phyloP scores from a whole-genome alignment of 2,113 vertebrate species.

The Patagioenas fasciata region DNA sequence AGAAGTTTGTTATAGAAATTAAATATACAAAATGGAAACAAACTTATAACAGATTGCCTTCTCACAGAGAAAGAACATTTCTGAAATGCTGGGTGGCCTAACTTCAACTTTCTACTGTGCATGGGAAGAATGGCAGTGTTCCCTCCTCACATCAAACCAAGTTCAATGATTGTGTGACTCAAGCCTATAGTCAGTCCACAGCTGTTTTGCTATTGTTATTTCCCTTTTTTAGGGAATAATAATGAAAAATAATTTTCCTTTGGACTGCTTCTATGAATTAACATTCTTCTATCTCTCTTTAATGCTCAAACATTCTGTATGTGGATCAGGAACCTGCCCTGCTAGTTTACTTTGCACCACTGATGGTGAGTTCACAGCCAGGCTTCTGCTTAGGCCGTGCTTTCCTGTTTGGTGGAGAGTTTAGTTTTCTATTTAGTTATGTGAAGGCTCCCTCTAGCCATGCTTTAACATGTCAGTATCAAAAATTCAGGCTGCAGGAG shows the following conservation, averaged over 20 bases:
- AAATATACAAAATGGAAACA: background rate
- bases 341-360: accelerated
- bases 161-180: background rate
- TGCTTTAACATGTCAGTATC: background rate
- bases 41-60: background rate
- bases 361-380: background rate
- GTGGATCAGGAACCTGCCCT: background rate
- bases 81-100: background rate
- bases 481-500: background rate
- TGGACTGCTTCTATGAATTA: background rate
- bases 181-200: background rate
- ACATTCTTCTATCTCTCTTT: accelerated
- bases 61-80: background rate
- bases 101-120: background rate
- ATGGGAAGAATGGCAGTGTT: background rate
- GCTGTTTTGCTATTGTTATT: background rate
- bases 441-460: background rate
- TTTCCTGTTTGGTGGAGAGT: background rate
- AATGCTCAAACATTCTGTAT: background rate
- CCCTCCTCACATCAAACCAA: background rate
- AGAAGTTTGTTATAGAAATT: background rate
- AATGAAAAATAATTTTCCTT: background rate
- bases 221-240: background rate
- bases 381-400: background rate
- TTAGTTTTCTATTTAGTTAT: background rate